Base-by-base conservation (phyloP, 2,888 invertebrate species). In the Lutraria lutraria region DNA sequence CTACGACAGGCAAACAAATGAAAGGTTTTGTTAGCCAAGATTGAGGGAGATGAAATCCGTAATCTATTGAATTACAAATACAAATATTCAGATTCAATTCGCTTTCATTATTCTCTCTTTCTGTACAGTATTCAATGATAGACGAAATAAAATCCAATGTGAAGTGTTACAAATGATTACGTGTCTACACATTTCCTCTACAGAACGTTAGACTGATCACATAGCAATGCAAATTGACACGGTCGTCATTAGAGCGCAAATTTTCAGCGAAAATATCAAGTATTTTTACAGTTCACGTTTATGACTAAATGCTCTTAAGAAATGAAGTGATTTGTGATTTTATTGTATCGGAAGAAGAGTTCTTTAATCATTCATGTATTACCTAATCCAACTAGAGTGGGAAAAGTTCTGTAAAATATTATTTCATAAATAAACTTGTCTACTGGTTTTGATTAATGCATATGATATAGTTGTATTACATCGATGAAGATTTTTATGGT, bases 161-260 rank as follows among this genome's bases (percentile, higher is more conserved):
- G 76, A 76, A 31, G 31, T 76, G 76, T 76, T 34, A 76, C 76
- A 76, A 76, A 76, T 76, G 76, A 76, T 76, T 34, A 76, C 76
- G 31, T 76, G 76, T 76, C 76, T 76, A 31, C 34, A 76, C 76
- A 76, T 76, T 76, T 76, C 31, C 76, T 31, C 76, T 16, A 21
- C 21, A 63, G 63, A 1, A 31, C 13, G 29, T 34, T 34, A 34
- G 34, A 13, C 16, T 76, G 34, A 76, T 76, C 76, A 76, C 34
- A 76, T 34, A 76, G 34, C 76, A 76, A 76, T 76, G 16, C 76
- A 76, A 76, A 76, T 76, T 76, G 76, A 76, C 76, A 76, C 76
- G 31, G 31, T 76, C 76, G 76, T 76, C 76, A 76, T 76, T 76
- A 76, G 76, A 76, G 31, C 76, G 76, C 29, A 76, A 34, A 6